Conservation (phyloP, 2,797 vertebrate genomes). For the Chromis chromis region DNA sequence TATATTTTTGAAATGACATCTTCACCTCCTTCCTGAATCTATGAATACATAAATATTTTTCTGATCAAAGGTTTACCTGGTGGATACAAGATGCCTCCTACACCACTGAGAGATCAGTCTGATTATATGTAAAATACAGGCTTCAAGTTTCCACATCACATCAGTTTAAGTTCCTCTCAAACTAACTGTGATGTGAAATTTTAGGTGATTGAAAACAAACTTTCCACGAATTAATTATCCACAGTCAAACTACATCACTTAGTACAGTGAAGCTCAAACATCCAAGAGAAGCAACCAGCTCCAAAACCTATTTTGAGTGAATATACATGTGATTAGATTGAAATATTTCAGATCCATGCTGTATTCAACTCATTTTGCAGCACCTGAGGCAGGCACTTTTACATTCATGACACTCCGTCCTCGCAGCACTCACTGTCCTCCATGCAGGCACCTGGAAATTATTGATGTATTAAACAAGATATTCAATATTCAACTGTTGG, state of each 20-base stretch:
- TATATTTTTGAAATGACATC: background rate
- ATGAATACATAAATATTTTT: background rate
- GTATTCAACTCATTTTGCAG: background rate
- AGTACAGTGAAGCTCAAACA: too few species aligned
- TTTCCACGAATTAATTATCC: background rate
- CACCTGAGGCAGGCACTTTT: background rate
- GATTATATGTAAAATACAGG: too few species aligned
- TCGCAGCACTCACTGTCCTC: background rate
- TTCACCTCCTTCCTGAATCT: background rate
- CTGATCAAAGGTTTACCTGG: background rate
- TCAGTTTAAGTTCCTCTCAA: background rate
- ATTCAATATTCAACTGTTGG: background rate
- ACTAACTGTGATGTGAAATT: background rate
- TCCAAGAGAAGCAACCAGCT: too few species aligned
- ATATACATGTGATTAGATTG: background rate
- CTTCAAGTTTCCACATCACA: background rate
- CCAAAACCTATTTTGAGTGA: too few species aligned
- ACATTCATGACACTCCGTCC: background rate
- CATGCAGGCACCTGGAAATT: background rate
- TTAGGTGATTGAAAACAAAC: background rate
- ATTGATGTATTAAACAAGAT: slow-evolving; percentile 7
- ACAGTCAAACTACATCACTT: too few species aligned
- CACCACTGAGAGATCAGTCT: too few species aligned
- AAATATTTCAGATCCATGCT: background rate
- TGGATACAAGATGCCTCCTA: too few species aligned